A percentile compares a stretch with the other conserved stretches of the same genome.
Conservation (phyloP, 2,113 vertebrate genomes). For the Poicephalus meyeri region DNA sequence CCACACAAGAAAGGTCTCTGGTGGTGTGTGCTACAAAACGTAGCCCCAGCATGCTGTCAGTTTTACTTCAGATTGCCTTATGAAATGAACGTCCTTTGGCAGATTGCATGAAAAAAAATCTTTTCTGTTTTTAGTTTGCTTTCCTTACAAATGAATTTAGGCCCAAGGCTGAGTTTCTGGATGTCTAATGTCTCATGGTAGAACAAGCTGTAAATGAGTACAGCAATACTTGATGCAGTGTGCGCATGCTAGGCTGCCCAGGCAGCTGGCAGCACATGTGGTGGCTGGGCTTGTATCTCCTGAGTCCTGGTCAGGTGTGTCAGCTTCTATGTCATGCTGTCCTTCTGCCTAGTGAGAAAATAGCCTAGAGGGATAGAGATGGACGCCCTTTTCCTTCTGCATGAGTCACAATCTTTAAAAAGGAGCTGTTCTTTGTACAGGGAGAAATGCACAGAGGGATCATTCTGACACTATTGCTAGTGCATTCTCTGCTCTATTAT, state of each 20-base stretch:
- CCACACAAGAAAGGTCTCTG: conserved; percentile 14
- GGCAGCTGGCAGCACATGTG: neutral
- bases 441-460: neutral
- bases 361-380: neutral
- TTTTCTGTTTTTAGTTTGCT: neutral
- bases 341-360: neutral
- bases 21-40: neutral
- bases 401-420: neutral
- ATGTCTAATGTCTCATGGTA: neutral
- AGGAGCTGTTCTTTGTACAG: fast-evolving
- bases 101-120: neutral
- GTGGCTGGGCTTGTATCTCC: neutral
- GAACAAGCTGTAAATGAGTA: neutral
- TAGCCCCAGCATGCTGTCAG: neutral
- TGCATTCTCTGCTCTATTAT: neutral
- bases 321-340: fast-evolving
- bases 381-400: neutral
- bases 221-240: fast-evolving
- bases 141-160: neutral
- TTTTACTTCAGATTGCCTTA: neutral
- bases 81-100: neutral
- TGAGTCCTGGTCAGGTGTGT: neutral
- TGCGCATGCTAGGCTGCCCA: neutral
- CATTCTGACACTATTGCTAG: neutral
- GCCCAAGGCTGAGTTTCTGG: neutral